Percentiles rank a stretch among this genome's conserved stretches.
Conservation (phyloP, 2,797 vertebrate genomes). For the Acanthopagrus latus region DNA sequence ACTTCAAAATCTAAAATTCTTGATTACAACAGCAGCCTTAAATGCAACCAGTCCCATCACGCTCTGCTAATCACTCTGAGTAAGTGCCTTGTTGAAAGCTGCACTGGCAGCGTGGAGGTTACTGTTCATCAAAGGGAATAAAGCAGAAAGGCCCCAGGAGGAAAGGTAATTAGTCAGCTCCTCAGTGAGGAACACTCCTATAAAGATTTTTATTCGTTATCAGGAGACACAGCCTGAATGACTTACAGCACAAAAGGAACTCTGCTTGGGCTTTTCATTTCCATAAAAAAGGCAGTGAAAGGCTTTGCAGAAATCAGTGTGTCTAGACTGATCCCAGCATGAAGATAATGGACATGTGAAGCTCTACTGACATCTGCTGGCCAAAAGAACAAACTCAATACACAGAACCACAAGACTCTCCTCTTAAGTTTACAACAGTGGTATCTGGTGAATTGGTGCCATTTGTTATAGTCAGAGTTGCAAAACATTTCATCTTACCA, state of each 20-base stretch:
- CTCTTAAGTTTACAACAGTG: not conserved
- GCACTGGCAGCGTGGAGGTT: not conserved
- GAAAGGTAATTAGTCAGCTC: slow-evolving; percentile 33
- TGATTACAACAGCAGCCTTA: slow-evolving; percentile 8
- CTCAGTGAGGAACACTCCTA: slow-evolving; percentile 10
- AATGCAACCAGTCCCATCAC: not conserved
- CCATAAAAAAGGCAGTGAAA: not conserved
- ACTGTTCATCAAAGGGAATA: slow-evolving; percentile 34
- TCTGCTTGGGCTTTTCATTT: not conserved
- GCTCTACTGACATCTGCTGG: slow-evolving; percentile 75
- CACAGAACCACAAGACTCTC: not conserved
- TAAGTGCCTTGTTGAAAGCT: slow-evolving; percentile 27
- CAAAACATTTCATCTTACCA: slow-evolving; percentile 78
- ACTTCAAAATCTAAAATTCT: not conserved
- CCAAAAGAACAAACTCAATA: slow-evolving; percentile 13
- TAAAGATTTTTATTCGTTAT: slow-evolving; percentile 29
- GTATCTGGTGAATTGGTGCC: too few relatives aligned
- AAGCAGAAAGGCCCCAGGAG: not conserved
- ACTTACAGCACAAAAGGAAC: slow-evolving; percentile 16
- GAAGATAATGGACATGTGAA: not conserved
- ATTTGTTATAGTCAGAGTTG: too few relatives aligned
- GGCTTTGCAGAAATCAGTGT: not conserved
- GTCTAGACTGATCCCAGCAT: not conserved
- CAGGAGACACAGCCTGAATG: not conserved
- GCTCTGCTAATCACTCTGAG: not conserved